phyloP scores from a whole-genome alignment of 2,113 vertebrate genomes.

The Xenus cinereus region DNA sequence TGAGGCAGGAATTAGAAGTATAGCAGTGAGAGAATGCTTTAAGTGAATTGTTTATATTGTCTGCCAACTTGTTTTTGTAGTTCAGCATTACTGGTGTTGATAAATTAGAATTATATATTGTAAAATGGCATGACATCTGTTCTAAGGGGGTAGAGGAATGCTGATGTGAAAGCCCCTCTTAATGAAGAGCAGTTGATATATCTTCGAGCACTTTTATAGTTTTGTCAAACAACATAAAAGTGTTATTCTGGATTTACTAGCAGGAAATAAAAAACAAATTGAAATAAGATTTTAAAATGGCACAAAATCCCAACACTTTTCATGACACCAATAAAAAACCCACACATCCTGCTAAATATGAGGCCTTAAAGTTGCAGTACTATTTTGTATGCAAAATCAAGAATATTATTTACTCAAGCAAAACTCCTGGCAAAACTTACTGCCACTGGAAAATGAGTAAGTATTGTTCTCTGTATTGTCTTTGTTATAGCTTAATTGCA shows the following conservation, averaged over 20 bases:
- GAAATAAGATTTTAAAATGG: conserved; percentile 28
- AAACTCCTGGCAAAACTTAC: neutral
- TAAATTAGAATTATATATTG: neutral
- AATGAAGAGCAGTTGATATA: neutral
- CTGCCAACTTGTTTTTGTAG: neutral
- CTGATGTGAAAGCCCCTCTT: neutral
- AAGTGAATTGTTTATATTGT: neutral
- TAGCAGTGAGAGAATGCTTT: neutral
- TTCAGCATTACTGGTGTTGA: neutral
- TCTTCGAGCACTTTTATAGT: neutral
- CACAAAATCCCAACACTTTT: neutral
- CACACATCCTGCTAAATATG: neutral
- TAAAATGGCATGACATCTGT: neutral
- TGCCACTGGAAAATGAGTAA: neutral
- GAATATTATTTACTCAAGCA: neutral
- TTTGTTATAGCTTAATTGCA: neutral
- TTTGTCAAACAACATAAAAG: conserved; percentile 23
- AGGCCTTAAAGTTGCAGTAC: neutral
- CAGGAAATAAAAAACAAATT: conserved; percentile 24
- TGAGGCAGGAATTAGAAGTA: neutral
- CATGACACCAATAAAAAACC: neutral
- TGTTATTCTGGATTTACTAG: conserved; percentile 32
- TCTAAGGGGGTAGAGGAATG: neutral
- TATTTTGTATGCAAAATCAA: neutral
- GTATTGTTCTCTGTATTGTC: neutral